A percentile compares a stretch with the other conserved stretches of the same genome.
phyloP scores from a whole-genome alignment of 2,797 vertebrate species.

The Artibeus jamaicensis region DNA sequence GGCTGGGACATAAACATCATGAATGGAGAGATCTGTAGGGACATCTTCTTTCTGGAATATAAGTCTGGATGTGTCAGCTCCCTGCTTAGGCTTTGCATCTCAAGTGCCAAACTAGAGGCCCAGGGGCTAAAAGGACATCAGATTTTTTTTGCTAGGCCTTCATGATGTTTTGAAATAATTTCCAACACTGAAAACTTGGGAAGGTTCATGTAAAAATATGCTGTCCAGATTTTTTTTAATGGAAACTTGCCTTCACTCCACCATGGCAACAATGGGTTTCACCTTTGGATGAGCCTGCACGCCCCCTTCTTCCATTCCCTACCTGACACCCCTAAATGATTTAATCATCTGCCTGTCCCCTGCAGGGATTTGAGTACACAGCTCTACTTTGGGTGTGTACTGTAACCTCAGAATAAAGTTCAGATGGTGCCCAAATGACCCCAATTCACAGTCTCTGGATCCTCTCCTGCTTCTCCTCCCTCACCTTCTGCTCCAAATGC shows the following conservation, averaged over 20 bases:
- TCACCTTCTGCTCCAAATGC: neutral
- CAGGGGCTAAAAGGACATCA: neutral
- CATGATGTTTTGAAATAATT: neutral
- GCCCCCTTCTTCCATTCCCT: neutral
- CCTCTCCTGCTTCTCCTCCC: neutral
- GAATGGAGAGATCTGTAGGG: neutral
- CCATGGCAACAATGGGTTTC: neutral
- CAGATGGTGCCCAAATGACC: fast-evolving
- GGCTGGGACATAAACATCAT: neutral
- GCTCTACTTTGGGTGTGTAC: neutral
- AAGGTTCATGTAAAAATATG: neutral
- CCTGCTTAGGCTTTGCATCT: neutral
- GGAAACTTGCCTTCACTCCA: neutral
- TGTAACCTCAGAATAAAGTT: neutral
- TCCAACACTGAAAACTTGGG: neutral
- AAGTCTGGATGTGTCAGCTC: neutral
- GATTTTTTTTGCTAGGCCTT: neutral
- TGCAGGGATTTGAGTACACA: neutral
- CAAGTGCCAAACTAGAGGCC: neutral
- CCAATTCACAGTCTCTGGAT: neutral
- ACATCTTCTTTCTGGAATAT: neutral
- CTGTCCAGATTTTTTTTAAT: neutral
- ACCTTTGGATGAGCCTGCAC: neutral
- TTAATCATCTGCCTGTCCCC: neutral
- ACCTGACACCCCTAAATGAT: neutral